Conservation (phyloP, 2,888 invertebrate species). For the Volucella zonaria region DNA sequence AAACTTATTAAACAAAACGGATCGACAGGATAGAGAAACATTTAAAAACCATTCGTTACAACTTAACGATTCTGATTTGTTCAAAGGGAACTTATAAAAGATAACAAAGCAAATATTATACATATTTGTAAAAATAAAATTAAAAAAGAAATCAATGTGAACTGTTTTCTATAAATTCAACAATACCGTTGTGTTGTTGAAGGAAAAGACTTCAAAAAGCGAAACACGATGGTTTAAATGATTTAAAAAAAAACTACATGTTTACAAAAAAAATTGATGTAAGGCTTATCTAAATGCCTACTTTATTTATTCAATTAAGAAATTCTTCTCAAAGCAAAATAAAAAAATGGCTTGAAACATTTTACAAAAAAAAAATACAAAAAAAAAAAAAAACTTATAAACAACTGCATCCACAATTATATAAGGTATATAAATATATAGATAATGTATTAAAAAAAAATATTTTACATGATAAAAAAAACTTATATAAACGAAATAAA, state of each 20-base stretch:
- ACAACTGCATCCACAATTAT: conserved; percentile 41
- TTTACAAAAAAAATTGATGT: conserved; percentile 38
- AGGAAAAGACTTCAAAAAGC: conserved; percentile 1
- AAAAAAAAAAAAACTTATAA: conserved; percentile 17
- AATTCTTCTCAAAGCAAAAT: conserved; percentile 12
- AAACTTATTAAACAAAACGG: conserved; percentile 9
- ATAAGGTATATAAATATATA: conserved; percentile 51
- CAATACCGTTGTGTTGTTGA: conserved; percentile 26
- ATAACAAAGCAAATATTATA: conserved; percentile 10
- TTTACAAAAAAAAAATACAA: neutral
- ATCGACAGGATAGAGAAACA: conserved; percentile 70
- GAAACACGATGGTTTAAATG: conserved; percentile 6
- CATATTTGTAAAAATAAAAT: neutral
- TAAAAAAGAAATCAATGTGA: conserved; percentile 5
- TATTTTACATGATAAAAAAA: conserved; percentile 59
- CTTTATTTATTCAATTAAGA: conserved; percentile 38
- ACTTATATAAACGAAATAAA: conserved; percentile 40
- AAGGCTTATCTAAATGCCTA: conserved; percentile 19
- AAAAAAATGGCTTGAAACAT: conserved; percentile 11
- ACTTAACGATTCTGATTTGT: conserved; percentile 40
- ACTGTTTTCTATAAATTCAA: conserved; percentile 13
- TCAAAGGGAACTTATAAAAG: conserved; percentile 11
- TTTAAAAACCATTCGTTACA: conserved; percentile 22
- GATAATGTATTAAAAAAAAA: conserved; percentile 56
- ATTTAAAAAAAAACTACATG: conserved; percentile 8